A percentile compares a stretch with the other conserved stretches of the same genome.
Evolutionary conservation across 2,888 invertebrate genomes (phyloP).

Genomic region (Cynaeus angustus): DNA sequence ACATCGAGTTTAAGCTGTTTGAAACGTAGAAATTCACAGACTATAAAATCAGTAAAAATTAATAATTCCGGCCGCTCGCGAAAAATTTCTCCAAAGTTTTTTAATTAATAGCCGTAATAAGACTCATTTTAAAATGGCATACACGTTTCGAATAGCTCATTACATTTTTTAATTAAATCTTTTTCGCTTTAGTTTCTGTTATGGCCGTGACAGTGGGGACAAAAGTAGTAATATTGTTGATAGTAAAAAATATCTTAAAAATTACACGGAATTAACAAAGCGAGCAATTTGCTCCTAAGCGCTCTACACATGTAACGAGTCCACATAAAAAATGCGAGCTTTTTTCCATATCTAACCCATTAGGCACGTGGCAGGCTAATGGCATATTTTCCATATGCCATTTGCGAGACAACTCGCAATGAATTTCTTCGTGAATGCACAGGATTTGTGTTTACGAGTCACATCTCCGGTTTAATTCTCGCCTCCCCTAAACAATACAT

Average conservation of each 20-base stretch:
- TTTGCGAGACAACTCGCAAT: conserved; percentile 23
- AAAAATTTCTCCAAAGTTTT: conserved; percentile 24
- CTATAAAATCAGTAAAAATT: conserved; percentile 23
- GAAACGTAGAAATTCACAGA: background rate
- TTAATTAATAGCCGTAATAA: conserved; percentile 25
- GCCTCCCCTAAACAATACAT: conserved; percentile 38
- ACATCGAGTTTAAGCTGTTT: background rate
- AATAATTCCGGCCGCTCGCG: conserved; percentile 11
- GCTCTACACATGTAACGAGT: background rate
- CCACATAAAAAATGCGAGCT: background rate
- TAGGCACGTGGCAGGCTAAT: background rate
- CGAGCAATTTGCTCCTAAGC: background rate
- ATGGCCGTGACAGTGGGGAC: no score
- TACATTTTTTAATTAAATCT: conserved; percentile 34
- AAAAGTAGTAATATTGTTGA: background rate
- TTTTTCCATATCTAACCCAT: background rate
- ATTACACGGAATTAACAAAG: background rate
- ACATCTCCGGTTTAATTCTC: conserved; percentile 40
- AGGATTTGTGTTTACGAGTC: conserved; percentile 40
- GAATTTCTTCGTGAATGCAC: conserved; percentile 21
- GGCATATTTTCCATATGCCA: conserved; percentile 18
- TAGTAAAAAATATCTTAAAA: no score
- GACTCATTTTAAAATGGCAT: conserved; percentile 23
- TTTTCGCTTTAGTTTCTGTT: conserved; percentile 5
- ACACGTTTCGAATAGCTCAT: conserved; percentile 33